These are phyloP conservation scores for Chloroclysta siterata DNA, from an alignment of 2,888 invertebrate species.

Conservation along the genomic window DNA sequence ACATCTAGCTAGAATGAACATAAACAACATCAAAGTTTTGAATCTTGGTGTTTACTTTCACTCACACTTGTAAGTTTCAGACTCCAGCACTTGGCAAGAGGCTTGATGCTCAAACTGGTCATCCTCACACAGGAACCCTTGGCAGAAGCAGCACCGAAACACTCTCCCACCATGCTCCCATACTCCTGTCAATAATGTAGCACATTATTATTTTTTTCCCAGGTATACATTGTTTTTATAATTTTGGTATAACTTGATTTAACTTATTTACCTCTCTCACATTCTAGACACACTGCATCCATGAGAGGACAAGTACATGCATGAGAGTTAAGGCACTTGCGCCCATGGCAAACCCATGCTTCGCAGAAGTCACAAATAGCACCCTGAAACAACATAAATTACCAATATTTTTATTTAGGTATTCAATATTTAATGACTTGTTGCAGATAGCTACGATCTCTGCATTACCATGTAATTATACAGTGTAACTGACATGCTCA, in stretches of 20 bases:
- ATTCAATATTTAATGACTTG: too few relatives aligned
- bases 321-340: slow-evolving; percentile 95
- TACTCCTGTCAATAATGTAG: slow-evolving; percentile 80
- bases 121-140: slow-evolving; percentile 95
- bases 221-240: too few relatives aligned
- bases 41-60: not conserved
- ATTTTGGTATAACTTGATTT: too few relatives aligned
- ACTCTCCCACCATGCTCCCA: slow-evolving; percentile 98
- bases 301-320: slow-evolving; percentile 96
- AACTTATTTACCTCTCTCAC: slow-evolving; percentile 87
- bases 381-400: slow-evolving; percentile 88
- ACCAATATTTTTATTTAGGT: too few relatives aligned
- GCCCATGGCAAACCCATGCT: slow-evolving; percentile 98
- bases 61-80: slow-evolving; percentile 96
- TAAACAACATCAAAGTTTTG: not conserved
- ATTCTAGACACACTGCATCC: slow-evolving; percentile 96
- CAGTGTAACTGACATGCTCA: too few relatives aligned
- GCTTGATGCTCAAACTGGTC: slow-evolving; percentile 99
- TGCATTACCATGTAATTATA: too few relatives aligned
- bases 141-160: slow-evolving; percentile 96
- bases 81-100: slow-evolving; percentile 96
- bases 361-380: slow-evolving; percentile 99
- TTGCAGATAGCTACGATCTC: too few relatives aligned
- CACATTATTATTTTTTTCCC: too few relatives aligned
- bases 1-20: too few relatives aligned